Conservation (phyloP, 2,797 vertebrate species). For the Channallabes apus region DNA sequence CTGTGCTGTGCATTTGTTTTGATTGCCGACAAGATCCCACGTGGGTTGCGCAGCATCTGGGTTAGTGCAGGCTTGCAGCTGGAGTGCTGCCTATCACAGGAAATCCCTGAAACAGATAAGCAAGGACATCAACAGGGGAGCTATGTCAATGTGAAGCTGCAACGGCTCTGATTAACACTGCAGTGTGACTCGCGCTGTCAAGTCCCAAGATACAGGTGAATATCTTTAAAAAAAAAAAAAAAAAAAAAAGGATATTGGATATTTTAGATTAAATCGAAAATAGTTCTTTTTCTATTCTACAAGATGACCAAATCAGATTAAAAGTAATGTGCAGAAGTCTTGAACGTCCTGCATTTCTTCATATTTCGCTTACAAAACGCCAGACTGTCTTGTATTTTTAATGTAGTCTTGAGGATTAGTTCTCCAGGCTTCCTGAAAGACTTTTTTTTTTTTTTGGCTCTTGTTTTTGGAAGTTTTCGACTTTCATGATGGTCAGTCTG, state of each 20-base stretch:
- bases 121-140: conserved; percentile 33
- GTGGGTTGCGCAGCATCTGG: conserved; percentile 33
- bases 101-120: conserved; percentile 48
- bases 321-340: too few relatives aligned
- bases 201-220: not conserved
- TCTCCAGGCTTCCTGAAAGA: too few relatives aligned
- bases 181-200: not conserved
- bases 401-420: too few relatives aligned
- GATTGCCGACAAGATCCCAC: conserved; percentile 20
- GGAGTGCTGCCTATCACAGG: conserved; percentile 30
- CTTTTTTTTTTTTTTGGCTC: too few relatives aligned
- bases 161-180: conserved; percentile 32
- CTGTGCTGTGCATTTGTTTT: conserved; percentile 29
- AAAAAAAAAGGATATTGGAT: too few relatives aligned
- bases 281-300: not conserved
- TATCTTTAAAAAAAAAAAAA: too few relatives aligned
- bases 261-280: not conserved
- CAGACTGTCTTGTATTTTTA: too few relatives aligned
- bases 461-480: too few relatives aligned
- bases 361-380: too few relatives aligned
- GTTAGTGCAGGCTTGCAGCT: conserved; percentile 34
- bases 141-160: conserved; percentile 25
- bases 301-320: too few relatives aligned
- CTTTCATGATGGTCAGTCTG: too few relatives aligned
- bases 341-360: too few relatives aligned